phyloP scores from a whole-genome alignment of 2,797 vertebrate genomes.

The Esox lucius region DNA sequence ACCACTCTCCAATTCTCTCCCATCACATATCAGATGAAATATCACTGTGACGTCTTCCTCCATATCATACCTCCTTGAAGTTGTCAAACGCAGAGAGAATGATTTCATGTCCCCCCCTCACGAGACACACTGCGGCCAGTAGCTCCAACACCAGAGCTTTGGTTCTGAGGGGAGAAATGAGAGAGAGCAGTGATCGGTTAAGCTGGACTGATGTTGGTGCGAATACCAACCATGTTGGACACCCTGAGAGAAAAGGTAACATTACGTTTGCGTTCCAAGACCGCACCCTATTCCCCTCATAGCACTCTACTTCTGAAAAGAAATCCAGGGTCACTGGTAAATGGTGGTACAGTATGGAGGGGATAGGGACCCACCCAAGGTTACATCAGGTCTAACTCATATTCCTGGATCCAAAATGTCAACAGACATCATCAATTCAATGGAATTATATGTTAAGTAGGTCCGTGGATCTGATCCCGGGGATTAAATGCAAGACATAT shows the following conservation, averaged over 20 bases:
- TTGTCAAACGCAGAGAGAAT: constrained; percentile 96
- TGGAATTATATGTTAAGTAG: neutral
- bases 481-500: constrained; percentile 19
- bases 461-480: constrained; percentile 4
- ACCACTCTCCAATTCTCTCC: neutral
- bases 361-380: neutral
- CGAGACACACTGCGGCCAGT: constrained; percentile 94
- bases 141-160: constrained; percentile 96
- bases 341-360: neutral
- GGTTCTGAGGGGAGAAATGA: constrained; percentile 77
- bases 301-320: neutral
- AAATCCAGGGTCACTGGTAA: neutral
- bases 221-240: neutral
- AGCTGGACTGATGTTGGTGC: neutral
- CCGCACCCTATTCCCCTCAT: neutral
- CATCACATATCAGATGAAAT: neutral
- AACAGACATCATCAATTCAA: neutral
- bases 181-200: constrained; percentile 21
- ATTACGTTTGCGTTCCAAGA: neutral
- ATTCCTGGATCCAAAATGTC: neutral
- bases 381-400: neutral
- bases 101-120: constrained; percentile 97
- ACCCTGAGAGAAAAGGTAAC: neutral
- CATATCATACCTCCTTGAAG: constrained; percentile 90
- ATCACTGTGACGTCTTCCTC: neutral